Base-by-base conservation (phyloP, 2,888 invertebrate genomes). In the Drosophila emarginata region DNA sequence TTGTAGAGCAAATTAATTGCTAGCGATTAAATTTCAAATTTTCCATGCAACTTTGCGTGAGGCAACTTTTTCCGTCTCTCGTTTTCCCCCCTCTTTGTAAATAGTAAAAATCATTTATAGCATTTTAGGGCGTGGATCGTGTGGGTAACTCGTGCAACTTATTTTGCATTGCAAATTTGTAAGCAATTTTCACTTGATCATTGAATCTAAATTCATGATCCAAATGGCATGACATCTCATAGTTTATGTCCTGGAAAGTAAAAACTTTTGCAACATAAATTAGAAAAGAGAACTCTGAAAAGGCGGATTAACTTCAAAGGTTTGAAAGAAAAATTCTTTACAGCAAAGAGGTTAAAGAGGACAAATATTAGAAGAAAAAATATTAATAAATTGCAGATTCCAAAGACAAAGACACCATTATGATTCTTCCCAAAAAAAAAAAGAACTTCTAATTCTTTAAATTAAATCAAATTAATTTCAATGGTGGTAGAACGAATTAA, bases 11-110 rank as follows among this genome's bases (percentile, higher is more conserved):
- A 86, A 87, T 86, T 87, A 86, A 86, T 86, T 87, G 86, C 81
- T 57, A 78, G 87, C 86, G 86, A 87, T 86, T 86, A 86, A 87
- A 86, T 87, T 86, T 87, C 86, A 85, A 87, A 85, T 87, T 87
- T 87, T 87, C 83, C 86, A 85, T 79, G 81, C 76, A 80, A 72
- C 36, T 40, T 57, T 45, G 63, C 85, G 85, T 85, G 85, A 87
- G 76, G 81, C 79, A 57, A 74, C 60, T 80, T 77, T 80, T 83
- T 51, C 72, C 11, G 12, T 9, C 32, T 59, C 50, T 28, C 67
- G 61, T 59, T 57, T 45, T 54, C 39, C 67, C 65, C 50, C 52
- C 26, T 6, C 14, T 53, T 15, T 23, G 61, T 39, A 66, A 75
- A 68, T 80, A 85, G 85, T 80, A 85, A 80, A 82, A 85, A 85